Base-by-base conservation (phyloP, 1,140 invertebrate species). In the fruit fly (Drosophila melanogaster) region DNA sequence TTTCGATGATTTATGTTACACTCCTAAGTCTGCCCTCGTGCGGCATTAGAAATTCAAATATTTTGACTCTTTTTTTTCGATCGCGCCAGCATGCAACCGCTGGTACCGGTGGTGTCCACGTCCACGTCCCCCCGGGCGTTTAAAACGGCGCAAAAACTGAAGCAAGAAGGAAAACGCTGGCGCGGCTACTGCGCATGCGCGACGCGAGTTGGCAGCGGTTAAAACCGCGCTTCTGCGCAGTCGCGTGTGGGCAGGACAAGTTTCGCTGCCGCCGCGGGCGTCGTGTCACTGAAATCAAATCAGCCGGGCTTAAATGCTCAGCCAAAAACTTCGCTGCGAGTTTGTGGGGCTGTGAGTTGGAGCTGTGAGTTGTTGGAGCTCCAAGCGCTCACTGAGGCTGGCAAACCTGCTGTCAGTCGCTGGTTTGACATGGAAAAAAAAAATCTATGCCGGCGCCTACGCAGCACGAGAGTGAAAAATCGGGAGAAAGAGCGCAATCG, bases 231-330 rank as follows among this genome's bases (percentile, higher is more conserved):
- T 62, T 44, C 72, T 50, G 49, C 60, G 15, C 26, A 59, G 58
- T 73, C 58, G 81, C 74, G 70, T 53, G 74, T 67, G 60, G 73
- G 73, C 73, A 77, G 73, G 73, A 77, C 73, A 77, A 77, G 73
- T 77, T 77, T 77, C 56, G 49, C 49, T 51, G 64, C 69, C 79
- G 83, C 83, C 76, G 55, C 83, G 59, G 84, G 83, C 83, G 70
- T 77, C 83, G 84, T 86, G 83, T 86, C 83, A 86, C 83, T 86
- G 84, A 83, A 86, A 86, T 86, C 83, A 86, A 86, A 86, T 86
- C 83, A 86, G 76, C 79, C 79, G 84, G 79, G 79, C 77, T 86
- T 87, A 86, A 86, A 86, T 89, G 83, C 83, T 83, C 76, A 87
- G 61, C 84, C 84, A 59, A 87, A 86, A 86, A 83, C 83, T 78